Evolutionary conservation across 2,113 vertebrate genomes (phyloP), one percentile per base, ranked within the genome.

Genomic region (Percopsis transmontana): DNA sequence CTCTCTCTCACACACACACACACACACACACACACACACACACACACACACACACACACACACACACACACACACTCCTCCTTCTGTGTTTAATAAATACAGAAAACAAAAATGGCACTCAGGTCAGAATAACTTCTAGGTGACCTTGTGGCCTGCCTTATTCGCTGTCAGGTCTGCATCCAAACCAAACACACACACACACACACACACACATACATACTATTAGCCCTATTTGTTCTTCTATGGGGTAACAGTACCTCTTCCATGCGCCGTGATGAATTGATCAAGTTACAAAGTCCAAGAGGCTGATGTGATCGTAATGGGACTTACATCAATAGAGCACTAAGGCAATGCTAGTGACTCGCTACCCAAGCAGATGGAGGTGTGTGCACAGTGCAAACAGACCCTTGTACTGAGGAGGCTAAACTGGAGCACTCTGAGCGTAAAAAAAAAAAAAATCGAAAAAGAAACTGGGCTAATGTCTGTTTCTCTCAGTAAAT

Each of bases 91-190:
- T 80, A 85, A 93, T 94, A 94, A 94, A 94, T 86, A 94, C 85
- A 87, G 88, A 84, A 88, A 81, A 83, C 70, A 88, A 80, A 72
- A 90, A 84, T 86, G 66, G 83, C 90, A 89, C 89, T 83, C 72
- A 52, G 94, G 92, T 95, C 89, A 66, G 92, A 88, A 85, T 96
- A 95, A 96, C 96, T 95, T 92, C 84, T 77, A 56, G 74, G 84
- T 90, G 95, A 96, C 96, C 95, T 53, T 33, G 27, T 33, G 27
- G 63, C 38, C 58, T 59, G 90, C 93, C 94, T 94, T 92, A 92
- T 90, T 89, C 89, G 61, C 66, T 91, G 81, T 79, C 89, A 89
- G 77, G 79, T 83, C 51, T 45, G 10, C 20, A 45, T 45, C 69
- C 47, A 18, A 40, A 14, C 16, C n/a, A 23, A 69, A 63, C 67